Evolutionary conservation across 2,113 vertebrate genomes (phyloP), one percentile per base, ranked within the genome.

Genomic region (Ia io): DNA sequence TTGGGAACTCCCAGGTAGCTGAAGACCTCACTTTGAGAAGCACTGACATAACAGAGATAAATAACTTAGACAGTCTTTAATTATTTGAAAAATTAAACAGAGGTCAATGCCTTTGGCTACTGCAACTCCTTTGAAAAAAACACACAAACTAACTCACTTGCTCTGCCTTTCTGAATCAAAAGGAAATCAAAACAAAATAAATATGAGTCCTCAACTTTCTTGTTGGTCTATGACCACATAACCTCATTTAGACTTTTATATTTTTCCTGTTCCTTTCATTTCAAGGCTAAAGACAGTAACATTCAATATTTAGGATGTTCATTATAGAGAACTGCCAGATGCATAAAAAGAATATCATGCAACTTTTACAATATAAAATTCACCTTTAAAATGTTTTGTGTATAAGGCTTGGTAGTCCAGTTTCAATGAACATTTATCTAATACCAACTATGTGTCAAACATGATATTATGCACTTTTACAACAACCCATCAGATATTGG

Each of bases 41-140:
- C 37, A n/a, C 5, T 17, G 47, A 67, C 40, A 53, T 63, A 32
- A 51, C 18, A 73, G 49, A 90, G 28, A 74, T 79, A 73, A 74
- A 42, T 5, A 80, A 23, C 9, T 76, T 63, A 35, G 32, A 25
- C 3, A 20, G 20, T 44, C 32, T 65, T 61, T 53, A 87, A 49
- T 63, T 78, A 59, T 83, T 53, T 82, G 51, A 85, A 93, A 96
- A 59, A 63, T 91, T 69, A 80, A 93, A 93, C 35, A 76, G 87
- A 92, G 14, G 6, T 37, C 47, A 83, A 44, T 79, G 18, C n/a
- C 28, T 93, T 84, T 71, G n/a, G 59, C 37, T 53, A 17, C 10
- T 40, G 9, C 8, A 51, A n/a, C 10, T 2, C 44, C 37, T 92
- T 88, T 16, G 56, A 82, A 56, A 35, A 23, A 51, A 87, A 42